Percentiles rank a stretch among this genome's conserved stretches.
Conservation (phyloP, 2,888 invertebrate genomes). For the Prenolepis imparis region DNA sequence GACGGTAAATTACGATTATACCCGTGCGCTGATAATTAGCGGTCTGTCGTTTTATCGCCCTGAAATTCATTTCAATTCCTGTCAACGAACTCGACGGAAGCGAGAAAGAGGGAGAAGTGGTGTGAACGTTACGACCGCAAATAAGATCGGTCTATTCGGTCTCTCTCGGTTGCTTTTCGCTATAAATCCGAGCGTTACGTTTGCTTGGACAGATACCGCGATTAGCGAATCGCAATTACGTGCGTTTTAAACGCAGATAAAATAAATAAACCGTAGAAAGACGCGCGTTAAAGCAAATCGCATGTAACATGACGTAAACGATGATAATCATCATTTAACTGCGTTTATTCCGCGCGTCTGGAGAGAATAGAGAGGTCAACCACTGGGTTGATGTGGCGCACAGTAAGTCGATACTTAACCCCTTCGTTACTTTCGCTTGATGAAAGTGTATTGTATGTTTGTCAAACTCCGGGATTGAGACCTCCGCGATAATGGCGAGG, state of each 20-base stretch:
- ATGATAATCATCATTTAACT: constrained; percentile 16
- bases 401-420: constrained; percentile 42
- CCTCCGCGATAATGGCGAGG: constrained; percentile 31
- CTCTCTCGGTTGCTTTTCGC: constrained; percentile 10
- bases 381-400: not conserved
- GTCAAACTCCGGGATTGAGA: constrained; percentile 35
- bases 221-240: constrained; percentile 22
- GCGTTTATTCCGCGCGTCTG: not conserved
- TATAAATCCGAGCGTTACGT: constrained; percentile 25
- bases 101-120: not conserved
- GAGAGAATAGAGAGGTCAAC: constrained; percentile 1
- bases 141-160: not conserved
- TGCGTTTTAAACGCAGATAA: not conserved
- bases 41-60: constrained; percentile 33
- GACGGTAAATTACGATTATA: constrained; percentile 19
- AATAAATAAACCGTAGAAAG: not conserved
- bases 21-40: constrained; percentile 36
- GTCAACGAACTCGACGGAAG: constrained; percentile 19
- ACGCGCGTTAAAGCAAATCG: not conserved
- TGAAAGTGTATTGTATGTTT: constrained; percentile 35
- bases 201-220: not conserved
- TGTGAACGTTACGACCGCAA: not conserved
- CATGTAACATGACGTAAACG: constrained; percentile 3
- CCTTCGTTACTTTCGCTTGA: constrained; percentile 45
- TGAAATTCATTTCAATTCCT: constrained; percentile 28